Conservation (phyloP, 2,888 invertebrate species). For the Labia minor region DNA sequence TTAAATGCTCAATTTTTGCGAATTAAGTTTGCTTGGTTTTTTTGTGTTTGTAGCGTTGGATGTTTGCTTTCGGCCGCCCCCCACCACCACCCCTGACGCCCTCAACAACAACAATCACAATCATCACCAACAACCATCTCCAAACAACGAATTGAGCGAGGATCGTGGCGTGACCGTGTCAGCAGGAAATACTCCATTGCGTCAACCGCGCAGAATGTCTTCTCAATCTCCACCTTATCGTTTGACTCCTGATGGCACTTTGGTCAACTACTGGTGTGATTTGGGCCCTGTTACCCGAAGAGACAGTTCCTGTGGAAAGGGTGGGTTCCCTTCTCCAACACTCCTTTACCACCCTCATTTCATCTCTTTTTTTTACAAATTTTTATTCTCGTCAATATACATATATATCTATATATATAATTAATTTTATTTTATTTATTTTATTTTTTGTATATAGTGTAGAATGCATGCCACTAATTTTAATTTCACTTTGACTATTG, state of each 20-base stretch:
- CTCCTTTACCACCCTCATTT: background rate
- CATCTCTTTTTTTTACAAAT: constrained; percentile 16
- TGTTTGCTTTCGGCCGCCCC: constrained; percentile 23
- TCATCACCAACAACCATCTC: background rate
- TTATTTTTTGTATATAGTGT: constrained; percentile 8
- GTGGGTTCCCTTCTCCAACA: background rate
- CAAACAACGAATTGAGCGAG: background rate
- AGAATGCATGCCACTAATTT: background rate
- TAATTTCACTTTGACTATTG: background rate
- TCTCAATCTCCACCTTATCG: constrained; percentile 51
- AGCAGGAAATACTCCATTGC: constrained; percentile 17
- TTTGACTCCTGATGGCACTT: constrained; percentile 70
- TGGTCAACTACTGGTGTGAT: constrained; percentile 81
- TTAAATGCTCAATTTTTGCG: background rate
- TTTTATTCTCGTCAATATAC: constrained; percentile 17
- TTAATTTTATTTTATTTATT: constrained; percentile 18
- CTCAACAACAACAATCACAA: background rate
- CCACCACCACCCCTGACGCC: background rate
- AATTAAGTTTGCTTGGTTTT: constrained; percentile 18
- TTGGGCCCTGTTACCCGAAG: constrained; percentile 41
- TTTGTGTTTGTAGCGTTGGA: constrained; percentile 25
- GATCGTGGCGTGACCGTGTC: background rate
- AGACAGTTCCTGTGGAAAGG: background rate
- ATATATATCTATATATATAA: constrained; percentile 18
- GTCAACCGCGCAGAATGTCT: background rate